phyloP scores from a whole-genome alignment of 2,888 invertebrate genomes.

The Steinernema carpocapsae region DNA sequence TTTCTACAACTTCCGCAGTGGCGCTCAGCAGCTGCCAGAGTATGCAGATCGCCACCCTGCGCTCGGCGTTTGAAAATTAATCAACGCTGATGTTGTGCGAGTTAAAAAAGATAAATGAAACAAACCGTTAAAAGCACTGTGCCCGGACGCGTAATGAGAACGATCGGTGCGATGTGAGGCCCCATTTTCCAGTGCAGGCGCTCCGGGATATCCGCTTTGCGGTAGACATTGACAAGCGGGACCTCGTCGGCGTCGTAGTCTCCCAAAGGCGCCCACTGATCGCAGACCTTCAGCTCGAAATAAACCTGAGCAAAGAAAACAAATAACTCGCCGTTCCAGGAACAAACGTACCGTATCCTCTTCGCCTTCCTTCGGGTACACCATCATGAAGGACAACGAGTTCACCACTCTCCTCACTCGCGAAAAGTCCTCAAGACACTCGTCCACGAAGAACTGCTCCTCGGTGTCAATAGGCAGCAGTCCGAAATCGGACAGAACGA shows the following conservation, averaged over 20 bases:
- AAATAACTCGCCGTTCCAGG: conserved; percentile 23
- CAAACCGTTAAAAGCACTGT: conserved; percentile 62
- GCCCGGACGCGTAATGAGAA: conserved; percentile 66
- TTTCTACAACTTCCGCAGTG: not conserved
- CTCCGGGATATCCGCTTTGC: conserved; percentile 62
- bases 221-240: conserved; percentile 63
- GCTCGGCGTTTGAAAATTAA: not conserved
- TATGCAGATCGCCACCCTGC: not conserved
- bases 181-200: conserved; percentile 61
- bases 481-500: conserved; percentile 66
- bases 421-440: conserved; percentile 65
- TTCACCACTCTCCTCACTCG: conserved; percentile 64
- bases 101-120: conserved; percentile 15
- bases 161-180: conserved; percentile 63
- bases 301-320: conserved; percentile 64
- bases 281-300: conserved; percentile 67
- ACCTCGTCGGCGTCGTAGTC: conserved; percentile 61
- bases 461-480: conserved; percentile 61
- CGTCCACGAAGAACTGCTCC: conserved; percentile 66
- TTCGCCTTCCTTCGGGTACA: conserved; percentile 62
- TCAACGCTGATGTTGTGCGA: not conserved
- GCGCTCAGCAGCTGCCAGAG: conserved; percentile 13
- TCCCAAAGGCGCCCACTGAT: conserved; percentile 66
- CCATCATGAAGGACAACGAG: conserved; percentile 61
- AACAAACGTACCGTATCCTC: conserved; percentile 54